Evolutionary conservation across 2,797 vertebrate genomes (phyloP), one percentile per base, ranked within the genome.

Genomic region (Sebastes jordani): DNA sequence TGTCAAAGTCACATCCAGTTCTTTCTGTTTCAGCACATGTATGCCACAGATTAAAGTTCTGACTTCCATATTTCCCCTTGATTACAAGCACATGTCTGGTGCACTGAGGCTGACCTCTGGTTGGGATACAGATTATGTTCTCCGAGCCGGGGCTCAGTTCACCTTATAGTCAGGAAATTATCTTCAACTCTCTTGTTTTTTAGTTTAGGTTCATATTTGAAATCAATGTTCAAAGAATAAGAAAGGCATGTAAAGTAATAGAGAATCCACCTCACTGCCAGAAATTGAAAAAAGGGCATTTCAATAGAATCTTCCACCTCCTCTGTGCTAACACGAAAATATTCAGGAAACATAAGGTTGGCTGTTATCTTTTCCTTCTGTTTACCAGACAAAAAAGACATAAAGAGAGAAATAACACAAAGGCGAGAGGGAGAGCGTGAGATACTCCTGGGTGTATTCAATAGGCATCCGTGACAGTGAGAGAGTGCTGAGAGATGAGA

Each of bases 401-500:
- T 27, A 81, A 75, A 83, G 76, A 77, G 72, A 73, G 71, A 59
- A 75, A 70, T 73, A 38, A 62, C 65, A 71, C 74, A 72, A 52
- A 69, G 63, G 52, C 10, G 27, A 38, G 85, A 64, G 67, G 52
- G 78, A 76, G 71, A 60, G 75, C 6, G 68, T 23, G 82, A 86
- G 76, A 76, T 68, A 59, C 80, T 85, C 76, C 83, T n/a, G 74
- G 80, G 65, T 91, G 83, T 79, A 63, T 92, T 91, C 90, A 85
- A 70, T 84, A 84, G 85, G 84, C 86, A 71, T 91, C 83, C 14
- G 32, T 91, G 89, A 88, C 89, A 79, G 85, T 58, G 85, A 91
- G 87, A 82, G 86, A 84, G 86, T 11, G 67, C 68, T 61, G 86
- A 91, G 88, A 92, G 91, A 94, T 93, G 90, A 92, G 89, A 88